Conservation (phyloP, 2,113 vertebrate species). For the Onychostruthus taczanowskii region DNA sequence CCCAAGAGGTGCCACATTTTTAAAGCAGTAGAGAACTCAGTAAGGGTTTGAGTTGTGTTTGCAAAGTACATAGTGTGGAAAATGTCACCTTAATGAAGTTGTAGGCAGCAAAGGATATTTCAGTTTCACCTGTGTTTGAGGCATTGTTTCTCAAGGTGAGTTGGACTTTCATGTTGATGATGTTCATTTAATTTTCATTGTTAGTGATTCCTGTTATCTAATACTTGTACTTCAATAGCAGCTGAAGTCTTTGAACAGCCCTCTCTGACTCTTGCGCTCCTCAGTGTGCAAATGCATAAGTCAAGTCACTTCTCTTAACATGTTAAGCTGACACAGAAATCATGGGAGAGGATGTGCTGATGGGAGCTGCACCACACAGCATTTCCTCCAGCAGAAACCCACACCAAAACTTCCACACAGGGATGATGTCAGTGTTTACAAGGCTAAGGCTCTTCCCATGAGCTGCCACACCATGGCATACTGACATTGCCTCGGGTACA, state of each 20-base stretch:
- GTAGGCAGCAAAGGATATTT: neutral
- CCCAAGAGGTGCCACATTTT: constrained; percentile 60
- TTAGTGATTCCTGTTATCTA: neutral
- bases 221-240: neutral
- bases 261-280: neutral
- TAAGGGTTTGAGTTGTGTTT: neutral
- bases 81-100: constrained; percentile 55
- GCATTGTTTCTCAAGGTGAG: constrained; percentile 37
- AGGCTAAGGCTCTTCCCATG: neutral
- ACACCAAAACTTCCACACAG: neutral
- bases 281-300: neutral
- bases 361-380: too few species aligned
- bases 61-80: constrained; percentile 37
- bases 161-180: neutral
- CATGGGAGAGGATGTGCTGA: neutral
- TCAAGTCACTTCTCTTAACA: neutral
- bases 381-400: neutral
- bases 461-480: neutral
- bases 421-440: neutral
- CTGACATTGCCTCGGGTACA: neutral
- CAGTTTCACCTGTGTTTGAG: neutral
- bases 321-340: neutral
- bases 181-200: neutral
- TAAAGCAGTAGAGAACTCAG: constrained; percentile 60
- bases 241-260: neutral